Evolutionary conservation across 2,888 invertebrate species (phyloP), one percentile per base, ranked within the genome.

Genomic region (Ormyrus rosae): DNA sequence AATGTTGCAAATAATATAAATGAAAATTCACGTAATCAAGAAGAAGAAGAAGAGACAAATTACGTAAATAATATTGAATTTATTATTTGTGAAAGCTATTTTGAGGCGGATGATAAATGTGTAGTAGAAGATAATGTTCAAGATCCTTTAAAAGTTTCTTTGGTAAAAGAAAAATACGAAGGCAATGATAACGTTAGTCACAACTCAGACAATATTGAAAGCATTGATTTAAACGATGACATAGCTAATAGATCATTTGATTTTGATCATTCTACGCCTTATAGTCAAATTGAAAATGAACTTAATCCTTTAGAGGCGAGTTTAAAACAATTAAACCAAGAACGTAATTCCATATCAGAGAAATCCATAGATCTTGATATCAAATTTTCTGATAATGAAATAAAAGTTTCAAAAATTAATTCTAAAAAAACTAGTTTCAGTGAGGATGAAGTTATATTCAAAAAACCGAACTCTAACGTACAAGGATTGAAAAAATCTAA

Each of bases 261-360:
- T 34, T 34, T 34, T 8, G 61, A 68, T 34, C 60, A 78, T 68
- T 78, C 76, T n/a, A 79, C 71, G 1, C 72, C 71, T 6, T 34
- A 61, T 0, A 48, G 48, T 5, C 34, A 34, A 34, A 48, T 1
- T 10, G 60, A 74, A 48, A 70, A 48, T n/a, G 34, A 34, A 34
- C 34, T 34, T 4, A 80, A 81, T 78, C 67, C 75, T 56, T 7
- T 82, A n/a, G 67, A 70, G 50, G 50, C 6, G 10, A 70, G 63
- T 53, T 48, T 76, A 45, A 64, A 55, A 51, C 53, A 19, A 60
- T 70, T 67, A 34, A 34, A 4, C 34, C 34, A 34, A 34, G 34
- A 34, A 34, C 34, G 4, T 34, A 34, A 34, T 34, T 34, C 34
- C 34, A 34, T 34, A 34, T 34, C 34, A 34, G 34, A 34, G 0